These are phyloP conservation scores for Leptocoma aspasia DNA, from an alignment of 2,113 vertebrate genomes.

Conservation along the genomic window DNA sequence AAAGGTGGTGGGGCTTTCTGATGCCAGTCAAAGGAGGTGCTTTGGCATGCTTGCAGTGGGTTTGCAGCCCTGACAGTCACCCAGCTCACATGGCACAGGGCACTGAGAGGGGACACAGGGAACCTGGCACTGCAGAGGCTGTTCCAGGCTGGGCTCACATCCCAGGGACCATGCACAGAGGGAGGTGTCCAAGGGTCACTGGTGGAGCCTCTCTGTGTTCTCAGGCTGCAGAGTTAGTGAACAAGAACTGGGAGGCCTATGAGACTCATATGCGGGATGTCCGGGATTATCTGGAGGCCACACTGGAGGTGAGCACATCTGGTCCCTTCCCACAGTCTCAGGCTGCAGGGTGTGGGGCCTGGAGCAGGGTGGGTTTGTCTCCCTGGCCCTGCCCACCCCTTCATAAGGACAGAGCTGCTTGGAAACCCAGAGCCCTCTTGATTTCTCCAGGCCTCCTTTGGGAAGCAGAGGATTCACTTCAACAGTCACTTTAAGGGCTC, in stretches of 20 bases:
- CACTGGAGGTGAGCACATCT: constrained; percentile 74
- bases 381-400: not conserved
- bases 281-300: constrained; percentile 85
- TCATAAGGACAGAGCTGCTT: not conserved
- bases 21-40: not conserved
- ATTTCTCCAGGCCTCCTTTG: constrained; percentile 79
- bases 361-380: not conserved
- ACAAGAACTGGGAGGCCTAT: constrained; percentile 76
- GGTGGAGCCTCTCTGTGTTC: not conserved
- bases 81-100: not conserved
- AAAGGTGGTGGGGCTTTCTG: not conserved
- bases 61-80: not conserved
- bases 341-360: not conserved
- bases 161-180: rapidly evolving
- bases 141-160: not conserved
- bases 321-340: not conserved
- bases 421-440: not conserved
- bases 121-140: not conserved
- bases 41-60: rapidly evolving
- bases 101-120: not conserved
- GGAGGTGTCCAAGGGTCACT: not conserved
- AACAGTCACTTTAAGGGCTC: constrained; percentile 83
- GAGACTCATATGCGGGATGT: constrained; percentile 81
- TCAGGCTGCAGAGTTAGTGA: constrained; percentile 92
- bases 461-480: constrained; percentile 77